A percentile compares a stretch with the other conserved stretches of the same genome.
Conservation (phyloP, 2,888 invertebrate species). For the Vannuccia rotundouncinata region DNA sequence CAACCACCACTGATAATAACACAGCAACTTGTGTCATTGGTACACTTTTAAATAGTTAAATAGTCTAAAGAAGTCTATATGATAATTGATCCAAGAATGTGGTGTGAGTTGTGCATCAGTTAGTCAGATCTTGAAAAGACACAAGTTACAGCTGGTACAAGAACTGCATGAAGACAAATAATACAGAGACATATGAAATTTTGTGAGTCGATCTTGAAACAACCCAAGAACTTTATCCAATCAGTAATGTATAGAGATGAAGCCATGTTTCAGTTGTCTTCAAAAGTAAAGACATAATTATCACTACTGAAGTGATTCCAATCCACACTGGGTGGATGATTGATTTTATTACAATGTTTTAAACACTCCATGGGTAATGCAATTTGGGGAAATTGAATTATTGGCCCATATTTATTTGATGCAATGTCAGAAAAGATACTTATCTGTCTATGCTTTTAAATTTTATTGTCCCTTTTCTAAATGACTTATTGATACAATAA, state of each 20-base stretch:
- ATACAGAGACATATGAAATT: slow-evolving; percentile 1
- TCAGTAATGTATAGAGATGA: neutral
- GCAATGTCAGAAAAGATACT: neutral
- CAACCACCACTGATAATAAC: neutral
- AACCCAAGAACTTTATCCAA: slow-evolving; percentile 1
- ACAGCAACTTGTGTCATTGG: too few species aligned
- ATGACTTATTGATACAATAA: neutral
- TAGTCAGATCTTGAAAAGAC: slow-evolving; percentile 16
- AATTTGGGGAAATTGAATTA: slow-evolving; percentile 1
- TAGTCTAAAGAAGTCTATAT: neutral
- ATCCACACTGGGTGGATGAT: slow-evolving; percentile 19
- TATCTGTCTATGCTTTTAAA: neutral
- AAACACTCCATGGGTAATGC: neutral
- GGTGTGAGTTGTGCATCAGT: slow-evolving; percentile 11
- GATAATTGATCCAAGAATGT: neutral
- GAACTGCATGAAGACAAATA: neutral
- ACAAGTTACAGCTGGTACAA: neutral
- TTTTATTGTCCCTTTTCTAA: neutral
- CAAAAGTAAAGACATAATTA: neutral
- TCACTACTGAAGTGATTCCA: neutral
- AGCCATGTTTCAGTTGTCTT: slow-evolving; percentile 6
- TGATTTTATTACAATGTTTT: neutral
- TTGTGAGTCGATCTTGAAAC: slow-evolving; percentile 19
- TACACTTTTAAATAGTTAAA: too few species aligned
- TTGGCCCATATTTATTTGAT: slow-evolving; percentile 14